Base-by-base conservation (phyloP, 2,113 vertebrate species). In the Corythornis cristatus region DNA sequence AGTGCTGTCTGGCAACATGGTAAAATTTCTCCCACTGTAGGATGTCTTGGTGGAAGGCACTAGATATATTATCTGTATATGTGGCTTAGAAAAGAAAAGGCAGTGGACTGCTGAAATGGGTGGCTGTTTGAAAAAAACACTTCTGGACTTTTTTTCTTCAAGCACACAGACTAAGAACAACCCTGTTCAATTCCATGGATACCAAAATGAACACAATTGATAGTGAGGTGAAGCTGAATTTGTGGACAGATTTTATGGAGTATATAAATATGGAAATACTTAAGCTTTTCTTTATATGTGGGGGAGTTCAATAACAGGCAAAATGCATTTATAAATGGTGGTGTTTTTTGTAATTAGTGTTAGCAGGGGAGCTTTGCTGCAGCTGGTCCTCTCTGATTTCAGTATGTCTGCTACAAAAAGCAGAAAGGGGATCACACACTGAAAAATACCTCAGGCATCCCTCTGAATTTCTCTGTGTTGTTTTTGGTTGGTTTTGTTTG, bases 231-330 rank as follows among this genome's bases (percentile, higher is more conserved):
- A 83, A 92, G 76, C 31, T 79, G 21, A 45, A 66, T 74, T 66
- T 80, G 37, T 89, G 57, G 75, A 50, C 5, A 31, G 40, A n/a
- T 85, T 93, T 73, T 5, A 42, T 28, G 37, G 16, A 79, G 28
- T 37, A 61, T 10, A 37, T 37, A 37, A 37, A 37, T 37, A 37
- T 37, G 37, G 37, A 95, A 95, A 93, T 82, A 83, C 23, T 58
- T 29, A 43, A n/a, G 37, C 81, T 95, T 96, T 64, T 9, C 9
- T 78, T 95, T 64, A 95, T 95, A 90, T 79, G 58, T 8, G 43
- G 60, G 33, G 18, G 5, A 66, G 84, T 96, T 95, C 79, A 94
- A 23, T 93, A 88, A 89, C 25, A 68, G 45, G 60, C 54, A 68
- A 58, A 93, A 93, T 42, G 22, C 3, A 6, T 93, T 94, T 65